A percentile compares a stretch with the other conserved stretches of the same genome.
These are phyloP conservation scores for Sebastes variabilis DNA, from an alignment of 2,797 vertebrate species.

Conservation along the genomic window DNA sequence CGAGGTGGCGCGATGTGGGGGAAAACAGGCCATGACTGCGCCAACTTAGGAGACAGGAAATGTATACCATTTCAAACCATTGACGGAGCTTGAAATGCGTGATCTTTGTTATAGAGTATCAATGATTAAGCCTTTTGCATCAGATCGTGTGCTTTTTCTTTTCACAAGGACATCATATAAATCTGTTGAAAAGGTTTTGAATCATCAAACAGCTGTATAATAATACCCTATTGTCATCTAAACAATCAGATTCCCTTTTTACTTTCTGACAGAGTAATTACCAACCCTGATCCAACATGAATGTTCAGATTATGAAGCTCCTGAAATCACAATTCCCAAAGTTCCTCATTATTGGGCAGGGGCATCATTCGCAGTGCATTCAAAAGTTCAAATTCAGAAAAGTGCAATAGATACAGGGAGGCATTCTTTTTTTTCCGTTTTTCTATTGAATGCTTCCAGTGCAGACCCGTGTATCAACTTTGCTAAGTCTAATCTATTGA, in stretches of 20 bases:
- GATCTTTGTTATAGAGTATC: not conserved
- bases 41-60: too few species aligned
- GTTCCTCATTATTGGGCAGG: conserved; percentile 8
- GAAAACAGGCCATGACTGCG: too few species aligned
- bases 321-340: conserved; percentile 33
- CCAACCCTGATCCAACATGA: conserved; percentile 31
- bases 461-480: conserved; percentile 57
- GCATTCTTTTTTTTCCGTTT: not conserved
- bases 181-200: conserved; percentile 22
- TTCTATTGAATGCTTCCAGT: conserved; percentile 36
- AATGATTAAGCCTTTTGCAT: conserved; percentile 10
- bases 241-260: conserved; percentile 43
- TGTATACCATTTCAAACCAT: too few species aligned
- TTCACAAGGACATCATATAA: not conserved
- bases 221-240: conserved; percentile 14
- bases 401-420: conserved; percentile 29
- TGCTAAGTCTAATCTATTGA: conserved; percentile 74
- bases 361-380: conserved; percentile 7
- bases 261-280: conserved; percentile 58
- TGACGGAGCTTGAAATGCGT: not conserved
- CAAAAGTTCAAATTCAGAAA: conserved; percentile 42
- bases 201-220: conserved; percentile 19
- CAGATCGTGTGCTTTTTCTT: not conserved
- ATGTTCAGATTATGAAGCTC: conserved; percentile 33
- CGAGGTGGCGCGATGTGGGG: too few species aligned